Evolutionary conservation across 2,888 invertebrate genomes (phyloP), one percentile per base, ranked within the genome.

Genomic region (Gymnocheta viridis): DNA sequence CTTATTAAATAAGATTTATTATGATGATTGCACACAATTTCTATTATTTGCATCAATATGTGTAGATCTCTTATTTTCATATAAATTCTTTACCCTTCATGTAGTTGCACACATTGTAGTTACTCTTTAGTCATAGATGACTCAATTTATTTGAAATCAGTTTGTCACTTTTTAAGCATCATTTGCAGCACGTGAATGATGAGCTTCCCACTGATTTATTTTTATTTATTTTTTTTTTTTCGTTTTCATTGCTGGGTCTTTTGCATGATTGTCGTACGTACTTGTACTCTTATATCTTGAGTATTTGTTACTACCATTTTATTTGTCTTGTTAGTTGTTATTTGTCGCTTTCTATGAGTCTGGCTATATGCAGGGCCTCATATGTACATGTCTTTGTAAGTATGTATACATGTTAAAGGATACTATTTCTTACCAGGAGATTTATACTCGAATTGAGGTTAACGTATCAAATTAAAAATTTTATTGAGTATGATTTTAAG

Each of bases 71-170:
- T 41, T 22, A n/a, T 32, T 44, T 49, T 38, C 35, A 14, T 14
- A 12, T 29, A 4, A 29, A 22, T 27, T 70, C 62, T 1, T 58
- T 60, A n/a, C 5, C 29, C 35, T 47, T 56, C 10, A 51, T 62
- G 41, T 69, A 29, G 38, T 62, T 62, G 32, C 54, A n/a, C 6
- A n/a, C 19, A 56, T 49, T 69, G 41, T 76, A 29, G 74, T 64
- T 64, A 54, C 22, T 78, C 62, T 56, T 70, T 38, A 64, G 27
- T 47, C 64, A 41, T 56, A 70, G 70, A 86, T 86, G 85, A 84
- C 83, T 87, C 86, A 86, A 86, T 87, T 86, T 87, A 86, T 86
- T 86, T 81, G 69, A 86, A 87, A 86, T 85, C 85, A 82, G 82
- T 86, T 85, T 87, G 86, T 86, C 83, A 83, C 87, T 86, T 85